These are phyloP conservation scores for Bombus difficillimus DNA, from an alignment of 1,140 invertebrate species.

Conservation along the genomic window DNA sequence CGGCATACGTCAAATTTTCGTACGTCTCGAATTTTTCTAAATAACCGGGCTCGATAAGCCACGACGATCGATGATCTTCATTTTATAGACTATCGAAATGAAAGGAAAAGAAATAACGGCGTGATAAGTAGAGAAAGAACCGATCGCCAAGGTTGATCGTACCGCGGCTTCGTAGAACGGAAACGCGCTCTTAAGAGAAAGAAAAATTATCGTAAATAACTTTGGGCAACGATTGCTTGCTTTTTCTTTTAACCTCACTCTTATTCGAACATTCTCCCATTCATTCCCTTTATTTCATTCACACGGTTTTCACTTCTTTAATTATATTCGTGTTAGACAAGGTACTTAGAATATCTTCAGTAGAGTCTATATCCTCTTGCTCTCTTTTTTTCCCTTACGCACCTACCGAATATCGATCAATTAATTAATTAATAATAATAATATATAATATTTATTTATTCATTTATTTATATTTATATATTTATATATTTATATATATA, in stretches of 20 bases:
- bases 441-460: conserved; percentile 65
- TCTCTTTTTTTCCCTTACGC: conserved; percentile 73
- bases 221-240: conserved; percentile 47
- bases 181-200: conserved; percentile 32
- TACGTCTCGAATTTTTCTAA: conserved; percentile 1
- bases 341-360: conserved; percentile 78
- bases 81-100: background rate
- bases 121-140: background rate
- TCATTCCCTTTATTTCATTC: background rate
- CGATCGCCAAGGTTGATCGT: conserved; percentile 23
- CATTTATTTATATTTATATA: conserved; percentile 65
- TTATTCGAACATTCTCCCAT: conserved; percentile 1
- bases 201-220: conserved; percentile 44
- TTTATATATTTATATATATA: conserved; percentile 74
- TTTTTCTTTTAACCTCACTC: conserved; percentile 7
- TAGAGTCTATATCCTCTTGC: conserved; percentile 71
- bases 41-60: background rate
- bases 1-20: background rate
- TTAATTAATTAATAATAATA: conserved; percentile 69
- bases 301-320: background rate
- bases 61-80: conserved; percentile 1
- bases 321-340: conserved; percentile 65
- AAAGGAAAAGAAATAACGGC: background rate
- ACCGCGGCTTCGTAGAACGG: background rate
- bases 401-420: conserved; percentile 77